phyloP scores from a whole-genome alignment of 2,113 vertebrate species.

The Crotophaga sulcirostris region DNA sequence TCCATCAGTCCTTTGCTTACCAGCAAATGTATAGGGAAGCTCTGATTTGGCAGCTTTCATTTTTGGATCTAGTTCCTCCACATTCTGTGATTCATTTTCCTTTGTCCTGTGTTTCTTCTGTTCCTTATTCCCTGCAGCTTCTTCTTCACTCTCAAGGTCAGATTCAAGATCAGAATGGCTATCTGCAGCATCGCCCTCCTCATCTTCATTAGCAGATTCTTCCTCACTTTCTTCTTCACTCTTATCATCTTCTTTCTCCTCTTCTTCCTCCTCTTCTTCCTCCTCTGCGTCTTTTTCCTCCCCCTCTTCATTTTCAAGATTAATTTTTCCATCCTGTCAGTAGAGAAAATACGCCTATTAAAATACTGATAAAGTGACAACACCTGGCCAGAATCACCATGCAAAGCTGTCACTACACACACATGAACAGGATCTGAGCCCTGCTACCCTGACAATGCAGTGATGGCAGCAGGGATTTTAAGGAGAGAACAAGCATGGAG shows the following conservation, averaged over 20 bases:
- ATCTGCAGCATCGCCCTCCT: conserved; percentile 46
- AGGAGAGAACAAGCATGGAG: neutral
- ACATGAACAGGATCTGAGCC: neutral
- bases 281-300: neutral
- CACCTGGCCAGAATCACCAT: neutral
- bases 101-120: neutral
- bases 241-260: conserved; percentile 7
- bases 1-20: conserved; percentile 63
- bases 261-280: conserved; percentile 15
- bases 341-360: neutral
- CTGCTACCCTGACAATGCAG: neutral
- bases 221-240: neutral
- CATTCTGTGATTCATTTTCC: neutral
- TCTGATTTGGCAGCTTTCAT: conserved; percentile 77
- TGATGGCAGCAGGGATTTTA: neutral
- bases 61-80: conserved; percentile 53
- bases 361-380: neutral
- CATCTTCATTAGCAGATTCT: conserved; percentile 25
- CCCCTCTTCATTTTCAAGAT: conserved; percentile 16
- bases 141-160: conserved; percentile 71
- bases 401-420: neutral
- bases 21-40: conserved; percentile 88
- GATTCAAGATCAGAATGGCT: conserved; percentile 84
- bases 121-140: neutral
- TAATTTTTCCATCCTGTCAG: conserved; percentile 84